Base-by-base conservation (phyloP, 2,888 invertebrate genomes). In the Andrena fulva region DNA sequence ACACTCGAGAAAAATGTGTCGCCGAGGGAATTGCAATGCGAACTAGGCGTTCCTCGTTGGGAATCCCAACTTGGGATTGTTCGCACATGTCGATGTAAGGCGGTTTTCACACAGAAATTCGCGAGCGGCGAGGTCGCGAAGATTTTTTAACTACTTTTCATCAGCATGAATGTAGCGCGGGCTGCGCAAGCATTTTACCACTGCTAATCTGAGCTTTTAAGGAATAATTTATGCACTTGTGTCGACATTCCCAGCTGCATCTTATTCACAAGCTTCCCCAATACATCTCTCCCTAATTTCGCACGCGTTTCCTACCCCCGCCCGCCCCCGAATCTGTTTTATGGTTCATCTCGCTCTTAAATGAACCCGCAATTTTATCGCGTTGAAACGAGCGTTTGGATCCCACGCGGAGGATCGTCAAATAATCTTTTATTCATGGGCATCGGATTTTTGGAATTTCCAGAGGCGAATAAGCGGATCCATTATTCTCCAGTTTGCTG, bases 1-100 rank as follows among this genome's bases (percentile, higher is more conserved):
- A 78, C 74, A 54, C n/a, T 16, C 54, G 68, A 54, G 78, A 63
- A 74, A 78, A 82, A 70, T 72, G 70, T 62, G 80, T 82, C 74
- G 70, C 80, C 64, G n/a, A 7, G 70, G 48, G 74, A 81, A 81
- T 75, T 67, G 31, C 60, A 42, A 69, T 33, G 64, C 63, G 73
- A 64, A 75, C 42, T 52, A 12, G 54, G n/a, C 31, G 62, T 60
- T 69, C 42, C 42, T 42, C 42, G 42, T 52, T 7, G 7, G 27
- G 33, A 52, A n/a, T n/a, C n/a, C n/a, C n/a, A n/a, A n/a, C n/a
- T 52, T 7, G 7, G 27, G 33, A 52, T 29, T 54, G 52, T 33
- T 42, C 16, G 29, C 54, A 12, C 62, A 48, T 29, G 52, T 50
- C 24, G 54, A 42, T 35, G 29, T 35, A 12, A 62, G 71, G 50